Evolutionary conservation across 2,113 vertebrate species (phyloP).

Genomic region (Hucho hucho): DNA sequence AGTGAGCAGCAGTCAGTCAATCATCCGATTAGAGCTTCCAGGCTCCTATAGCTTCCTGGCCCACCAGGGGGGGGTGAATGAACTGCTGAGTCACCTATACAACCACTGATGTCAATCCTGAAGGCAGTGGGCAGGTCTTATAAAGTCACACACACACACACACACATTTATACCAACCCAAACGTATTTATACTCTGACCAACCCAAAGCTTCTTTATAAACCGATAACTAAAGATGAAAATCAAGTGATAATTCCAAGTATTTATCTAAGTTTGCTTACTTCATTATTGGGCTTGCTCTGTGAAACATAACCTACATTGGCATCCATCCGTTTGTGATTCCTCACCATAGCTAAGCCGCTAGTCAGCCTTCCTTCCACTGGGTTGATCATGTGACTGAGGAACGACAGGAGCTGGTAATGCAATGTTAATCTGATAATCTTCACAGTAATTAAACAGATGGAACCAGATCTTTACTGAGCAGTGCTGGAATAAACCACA

Average conservation of each 20-base stretch:
- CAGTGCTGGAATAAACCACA: slow-evolving; percentile 58
- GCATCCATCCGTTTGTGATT: slow-evolving; percentile 25
- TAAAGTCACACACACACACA: neutral
- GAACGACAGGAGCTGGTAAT: slow-evolving; percentile 68
- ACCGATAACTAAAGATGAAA: neutral
- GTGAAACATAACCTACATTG: neutral
- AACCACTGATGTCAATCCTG: too few species aligned
- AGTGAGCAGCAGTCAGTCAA: slow-evolving; percentile 16
- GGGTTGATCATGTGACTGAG: slow-evolving; percentile 45
- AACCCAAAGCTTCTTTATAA: too few species aligned
- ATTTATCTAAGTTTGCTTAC: neutral
- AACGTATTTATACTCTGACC: too few species aligned
- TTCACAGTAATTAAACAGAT: slow-evolving; percentile 78
- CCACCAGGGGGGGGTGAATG: slow-evolving; percentile 8
- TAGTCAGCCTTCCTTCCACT: slow-evolving; percentile 37
- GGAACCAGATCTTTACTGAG: slow-evolving; percentile 68
- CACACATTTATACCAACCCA: neutral
- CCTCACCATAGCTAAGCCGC: slow-evolving; percentile 23
- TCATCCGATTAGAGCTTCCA: slow-evolving; percentile 29
- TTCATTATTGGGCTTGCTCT: neutral
- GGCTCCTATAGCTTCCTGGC: neutral
- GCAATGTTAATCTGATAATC: slow-evolving; percentile 76
- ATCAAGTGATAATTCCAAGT: neutral
- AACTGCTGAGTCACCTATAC: slow-evolving; percentile 20
- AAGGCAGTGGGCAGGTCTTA: too few species aligned